Conservation (phyloP, 37 sponge, comb jelly and placozoan species). For the Dysidea cf. avara region DNA sequence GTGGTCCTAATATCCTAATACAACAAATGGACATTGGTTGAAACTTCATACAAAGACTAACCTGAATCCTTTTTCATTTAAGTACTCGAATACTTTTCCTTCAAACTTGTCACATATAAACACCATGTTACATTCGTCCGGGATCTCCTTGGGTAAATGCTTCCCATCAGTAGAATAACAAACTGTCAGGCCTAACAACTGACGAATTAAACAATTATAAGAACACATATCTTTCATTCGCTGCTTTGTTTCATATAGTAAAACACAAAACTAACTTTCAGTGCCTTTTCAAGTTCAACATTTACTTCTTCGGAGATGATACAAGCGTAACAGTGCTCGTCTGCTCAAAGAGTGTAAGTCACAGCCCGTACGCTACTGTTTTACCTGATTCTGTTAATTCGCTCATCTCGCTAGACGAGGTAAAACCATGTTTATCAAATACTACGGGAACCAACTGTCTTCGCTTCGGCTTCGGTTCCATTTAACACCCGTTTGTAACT, state of each 20-base stretch:
- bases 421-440: slow-evolving; percentile 41
- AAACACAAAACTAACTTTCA: background rate
- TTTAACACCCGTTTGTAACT: too few species aligned
- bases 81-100: slow-evolving; percentile 53
- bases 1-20: slow-evolving; percentile 70
- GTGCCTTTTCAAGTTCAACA: slow-evolving; percentile 4
- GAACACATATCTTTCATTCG: too few species aligned
- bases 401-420: too few species aligned
- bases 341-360: background rate
- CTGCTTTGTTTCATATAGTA: too few species aligned
- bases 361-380: background rate
- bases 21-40: background rate
- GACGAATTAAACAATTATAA: background rate
- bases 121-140: slow-evolving; percentile 79
- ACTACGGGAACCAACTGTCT: slow-evolving; percentile 25
- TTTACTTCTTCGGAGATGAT: background rate
- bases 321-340: background rate
- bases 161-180: slow-evolving; percentile 64
- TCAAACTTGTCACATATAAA: slow-evolving; percentile 76
- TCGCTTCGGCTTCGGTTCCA: too few species aligned
- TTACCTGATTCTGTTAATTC: background rate
- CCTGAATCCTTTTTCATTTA: slow-evolving; percentile 61
- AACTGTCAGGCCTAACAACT: slow-evolving; percentile 50
- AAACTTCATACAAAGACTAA: background rate
- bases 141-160: slow-evolving; percentile 49